Evolutionary conservation across 2,888 invertebrate genomes (phyloP).

Genomic region (Sinotaia quadrata): DNA sequence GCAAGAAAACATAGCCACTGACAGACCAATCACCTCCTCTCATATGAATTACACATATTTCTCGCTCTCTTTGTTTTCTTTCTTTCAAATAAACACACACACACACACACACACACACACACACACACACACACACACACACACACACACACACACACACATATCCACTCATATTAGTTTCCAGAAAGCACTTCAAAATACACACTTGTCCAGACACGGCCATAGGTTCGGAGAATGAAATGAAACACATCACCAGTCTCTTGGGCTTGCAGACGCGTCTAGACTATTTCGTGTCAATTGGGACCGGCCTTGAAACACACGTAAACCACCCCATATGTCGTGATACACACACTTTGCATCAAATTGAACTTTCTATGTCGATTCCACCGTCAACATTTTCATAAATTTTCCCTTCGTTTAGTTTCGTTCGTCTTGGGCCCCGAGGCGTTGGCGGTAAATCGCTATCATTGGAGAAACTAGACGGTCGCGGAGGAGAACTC

Average conservation of each 20-base stretch:
- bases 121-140: conserved; percentile 10
- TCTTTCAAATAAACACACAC: neutral
- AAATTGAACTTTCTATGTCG: conserved; percentile 40
- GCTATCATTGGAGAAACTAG: conserved; percentile 13
- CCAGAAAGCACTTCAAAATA: too few species aligned
- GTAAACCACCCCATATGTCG: too few species aligned
- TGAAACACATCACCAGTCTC: neutral
- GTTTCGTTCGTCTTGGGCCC: conserved; percentile 36
- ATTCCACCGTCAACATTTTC: conserved; percentile 51
- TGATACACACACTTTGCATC: neutral
- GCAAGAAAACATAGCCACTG: too few species aligned
- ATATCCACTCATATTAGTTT: neutral
- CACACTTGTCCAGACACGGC: neutral
- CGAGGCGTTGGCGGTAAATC: neutral
- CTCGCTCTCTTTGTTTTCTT: neutral
- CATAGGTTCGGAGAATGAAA: neutral
- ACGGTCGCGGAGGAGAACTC: conserved; percentile 7
- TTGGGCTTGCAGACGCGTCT: too few species aligned
- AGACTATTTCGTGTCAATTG: too few species aligned
- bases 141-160: conserved; percentile 4
- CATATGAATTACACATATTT: neutral
- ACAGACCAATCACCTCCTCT: too few species aligned
- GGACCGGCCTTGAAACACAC: too few species aligned
- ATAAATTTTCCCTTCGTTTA: conserved; percentile 62
- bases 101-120: neutral